Evolutionary conservation across 2,797 vertebrate species (phyloP).

Genomic region (Phoebastria nigripes): DNA sequence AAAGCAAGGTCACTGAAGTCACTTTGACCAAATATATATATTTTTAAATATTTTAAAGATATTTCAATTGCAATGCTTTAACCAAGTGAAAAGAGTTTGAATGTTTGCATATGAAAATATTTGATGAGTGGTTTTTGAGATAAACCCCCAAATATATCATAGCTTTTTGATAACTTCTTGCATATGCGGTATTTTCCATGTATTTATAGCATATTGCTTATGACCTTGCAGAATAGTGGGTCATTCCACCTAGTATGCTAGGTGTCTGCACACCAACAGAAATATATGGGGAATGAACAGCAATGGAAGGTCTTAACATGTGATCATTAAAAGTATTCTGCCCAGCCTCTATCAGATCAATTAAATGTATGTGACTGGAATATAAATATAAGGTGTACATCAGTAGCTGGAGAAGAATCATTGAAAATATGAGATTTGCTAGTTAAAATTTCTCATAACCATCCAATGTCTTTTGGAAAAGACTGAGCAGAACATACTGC

Average conservation of each 20-base stretch:
- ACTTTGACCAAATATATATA: not conserved
- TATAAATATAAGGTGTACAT: not conserved
- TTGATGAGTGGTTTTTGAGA: not conserved
- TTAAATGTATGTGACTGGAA: not conserved
- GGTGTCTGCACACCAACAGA: not conserved
- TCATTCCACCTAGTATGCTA: not conserved
- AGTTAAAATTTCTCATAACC: not conserved
- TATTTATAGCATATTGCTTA: not conserved
- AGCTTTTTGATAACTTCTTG: not conserved
- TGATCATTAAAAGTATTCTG: not conserved
- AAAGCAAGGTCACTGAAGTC: not conserved
- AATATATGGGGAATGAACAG: not conserved
- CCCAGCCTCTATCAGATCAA: not conserved
- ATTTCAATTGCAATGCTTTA: not conserved
- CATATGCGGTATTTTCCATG: accelerated
- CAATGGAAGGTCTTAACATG: not conserved
- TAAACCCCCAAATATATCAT: not conserved
- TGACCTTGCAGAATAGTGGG: not conserved
- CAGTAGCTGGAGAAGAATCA: not conserved
- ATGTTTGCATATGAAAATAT: not conserved
- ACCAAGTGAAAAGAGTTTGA: not conserved
- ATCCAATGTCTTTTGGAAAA: not conserved
- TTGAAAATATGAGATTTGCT: not conserved
- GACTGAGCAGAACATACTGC: not conserved
- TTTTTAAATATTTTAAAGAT: not conserved